These are phyloP conservation scores for Daubentonia madagascariensis DNA, from an alignment of 2,113 vertebrate genomes.

Conservation along the genomic window DNA sequence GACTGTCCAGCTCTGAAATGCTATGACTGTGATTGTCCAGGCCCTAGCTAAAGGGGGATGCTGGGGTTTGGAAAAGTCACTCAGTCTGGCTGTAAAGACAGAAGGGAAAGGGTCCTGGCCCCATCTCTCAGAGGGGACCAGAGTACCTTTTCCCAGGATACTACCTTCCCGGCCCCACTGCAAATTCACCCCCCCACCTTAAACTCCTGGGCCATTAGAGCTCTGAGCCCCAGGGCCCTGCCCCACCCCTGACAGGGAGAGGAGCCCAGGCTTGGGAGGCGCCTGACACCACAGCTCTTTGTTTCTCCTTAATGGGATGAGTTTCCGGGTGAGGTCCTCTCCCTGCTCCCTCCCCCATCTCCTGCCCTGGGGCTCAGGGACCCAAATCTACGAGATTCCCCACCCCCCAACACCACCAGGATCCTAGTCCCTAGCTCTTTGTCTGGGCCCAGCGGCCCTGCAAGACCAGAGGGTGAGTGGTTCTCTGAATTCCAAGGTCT, in stretches of 20 bases:
- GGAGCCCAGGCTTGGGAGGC: conserved; percentile 62
- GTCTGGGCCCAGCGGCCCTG: background rate
- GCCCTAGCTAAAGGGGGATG: background rate
- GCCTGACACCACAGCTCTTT: conserved; percentile 69
- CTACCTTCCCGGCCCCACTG: background rate
- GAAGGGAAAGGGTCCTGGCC: background rate
- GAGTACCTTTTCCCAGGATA: background rate
- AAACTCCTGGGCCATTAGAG: background rate
- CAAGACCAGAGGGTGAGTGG: background rate
- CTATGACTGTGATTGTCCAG: background rate
- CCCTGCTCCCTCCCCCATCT: conserved; percentile 44
- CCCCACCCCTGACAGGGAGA: conserved; percentile 69
- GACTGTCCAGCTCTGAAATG: background rate
- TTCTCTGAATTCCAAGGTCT: background rate
- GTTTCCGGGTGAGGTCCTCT: conserved; percentile 71
- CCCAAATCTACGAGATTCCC: background rate
- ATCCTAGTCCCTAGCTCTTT: background rate
- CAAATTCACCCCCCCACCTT: background rate
- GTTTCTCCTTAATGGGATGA: conserved; percentile 75
- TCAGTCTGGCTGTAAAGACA: background rate
- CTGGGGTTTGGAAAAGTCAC: background rate
- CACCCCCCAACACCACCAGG: background rate
- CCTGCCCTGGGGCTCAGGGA: background rate
- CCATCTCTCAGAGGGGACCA: background rate
- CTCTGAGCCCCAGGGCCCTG: conserved; percentile 56